These are phyloP conservation scores for Hydrotaea diabolus DNA, from an alignment of 2,888 invertebrate species.

Conservation along the genomic window DNA sequence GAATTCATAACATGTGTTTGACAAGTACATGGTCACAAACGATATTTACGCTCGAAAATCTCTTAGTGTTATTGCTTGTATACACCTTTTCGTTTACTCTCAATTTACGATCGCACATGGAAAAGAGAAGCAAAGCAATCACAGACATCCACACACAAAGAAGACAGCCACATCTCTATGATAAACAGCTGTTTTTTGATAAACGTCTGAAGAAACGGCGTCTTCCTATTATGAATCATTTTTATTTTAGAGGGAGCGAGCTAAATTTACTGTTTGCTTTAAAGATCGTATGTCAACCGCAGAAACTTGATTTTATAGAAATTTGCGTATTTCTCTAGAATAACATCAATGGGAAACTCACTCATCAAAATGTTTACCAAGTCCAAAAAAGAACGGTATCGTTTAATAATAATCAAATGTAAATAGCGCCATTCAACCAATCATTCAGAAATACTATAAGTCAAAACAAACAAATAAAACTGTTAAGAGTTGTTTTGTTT, in stretches of 20 bases:
- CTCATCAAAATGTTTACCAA: too few relatives aligned
- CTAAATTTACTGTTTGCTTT: background rate
- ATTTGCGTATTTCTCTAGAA: constrained; percentile 14
- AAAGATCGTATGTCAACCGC: background rate
- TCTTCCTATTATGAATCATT: constrained; percentile 17
- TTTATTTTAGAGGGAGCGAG: background rate
- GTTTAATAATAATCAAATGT: too few relatives aligned
- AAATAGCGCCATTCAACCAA: too few relatives aligned
- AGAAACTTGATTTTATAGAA: background rate
- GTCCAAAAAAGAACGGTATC: too few relatives aligned
- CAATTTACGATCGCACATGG: background rate
- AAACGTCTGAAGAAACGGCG: background rate
- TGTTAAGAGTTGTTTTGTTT: background rate
- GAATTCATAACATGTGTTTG: background rate
- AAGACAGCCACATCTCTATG: background rate
- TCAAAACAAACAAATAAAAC: too few relatives aligned
- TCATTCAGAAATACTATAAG: too few relatives aligned
- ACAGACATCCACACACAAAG: background rate
- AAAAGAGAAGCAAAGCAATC: background rate
- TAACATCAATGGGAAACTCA: background rate
- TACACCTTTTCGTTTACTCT: too few relatives aligned
- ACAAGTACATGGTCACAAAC: background rate
- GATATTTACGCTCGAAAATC: too few relatives aligned
- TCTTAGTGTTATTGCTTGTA: too few relatives aligned
- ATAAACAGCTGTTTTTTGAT: background rate